These are phyloP conservation scores for Macrobrachium nipponense DNA, from an alignment of 1,140 invertebrate species.

Conservation along the genomic window DNA sequence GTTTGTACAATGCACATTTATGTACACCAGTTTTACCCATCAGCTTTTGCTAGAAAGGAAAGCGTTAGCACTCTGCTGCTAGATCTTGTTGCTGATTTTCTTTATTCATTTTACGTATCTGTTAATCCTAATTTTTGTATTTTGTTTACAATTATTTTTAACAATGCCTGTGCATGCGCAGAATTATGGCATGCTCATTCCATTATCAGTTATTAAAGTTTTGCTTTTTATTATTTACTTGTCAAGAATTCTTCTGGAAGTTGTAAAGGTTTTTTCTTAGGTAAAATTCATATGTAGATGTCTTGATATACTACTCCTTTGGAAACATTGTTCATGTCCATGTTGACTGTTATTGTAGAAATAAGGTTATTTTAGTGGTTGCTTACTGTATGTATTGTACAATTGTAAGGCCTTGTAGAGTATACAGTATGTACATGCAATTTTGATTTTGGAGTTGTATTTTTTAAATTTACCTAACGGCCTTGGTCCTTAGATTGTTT, in stretches of 20 bases:
- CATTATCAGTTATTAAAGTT: too few relatives aligned
- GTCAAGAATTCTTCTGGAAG: too few relatives aligned
- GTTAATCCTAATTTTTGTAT: not conserved
- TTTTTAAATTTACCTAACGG: too few relatives aligned
- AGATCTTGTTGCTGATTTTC: not conserved
- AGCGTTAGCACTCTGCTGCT: not conserved
- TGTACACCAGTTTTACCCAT: not conserved
- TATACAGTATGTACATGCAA: too few relatives aligned
- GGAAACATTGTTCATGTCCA: not conserved
- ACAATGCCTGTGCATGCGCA: not conserved
- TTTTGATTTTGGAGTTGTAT: too few relatives aligned
- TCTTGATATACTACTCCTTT: constrained; percentile 6
- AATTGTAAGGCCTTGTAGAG: too few relatives aligned
- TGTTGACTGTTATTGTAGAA: too few relatives aligned
- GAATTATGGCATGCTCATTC: not conserved
- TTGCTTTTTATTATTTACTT: too few relatives aligned
- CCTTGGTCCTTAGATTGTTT: too few relatives aligned
- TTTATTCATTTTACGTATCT: not conserved
- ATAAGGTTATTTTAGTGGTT: too few relatives aligned
- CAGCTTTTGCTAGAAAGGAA: constrained; percentile 29
- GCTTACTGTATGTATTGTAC: too few relatives aligned
- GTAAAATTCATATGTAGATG: not conserved
- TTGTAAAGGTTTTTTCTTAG: too few relatives aligned
- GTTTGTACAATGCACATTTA: not conserved
- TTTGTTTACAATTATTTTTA: not conserved